Percentiles rank a stretch among this genome's conserved stretches.
These are phyloP conservation scores for Cacatua alba DNA, from an alignment of 2,113 vertebrate species.

Conservation along the genomic window DNA sequence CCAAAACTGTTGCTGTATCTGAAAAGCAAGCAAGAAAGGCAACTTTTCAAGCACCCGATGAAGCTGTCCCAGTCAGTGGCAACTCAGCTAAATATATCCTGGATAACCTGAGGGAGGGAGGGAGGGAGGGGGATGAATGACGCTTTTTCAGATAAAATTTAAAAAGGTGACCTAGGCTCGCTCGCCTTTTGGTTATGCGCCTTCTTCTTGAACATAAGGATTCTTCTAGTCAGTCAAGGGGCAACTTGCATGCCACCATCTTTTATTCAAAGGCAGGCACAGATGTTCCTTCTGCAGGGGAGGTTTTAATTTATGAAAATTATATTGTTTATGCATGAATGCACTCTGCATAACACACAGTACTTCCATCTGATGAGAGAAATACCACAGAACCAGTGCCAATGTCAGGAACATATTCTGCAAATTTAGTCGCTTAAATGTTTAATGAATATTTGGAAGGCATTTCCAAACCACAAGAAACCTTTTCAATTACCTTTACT, in stretches of 20 bases:
- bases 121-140: not conserved
- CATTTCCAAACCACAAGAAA: constrained; percentile 77
- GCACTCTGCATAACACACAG: constrained; percentile 85
- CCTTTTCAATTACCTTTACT: constrained; percentile 70
- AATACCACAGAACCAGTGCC: constrained; percentile 80
- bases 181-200: not conserved
- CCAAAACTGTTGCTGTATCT: constrained; percentile 1
- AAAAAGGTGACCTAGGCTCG: not conserved
- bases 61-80: not conserved
- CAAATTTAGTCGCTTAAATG: constrained; percentile 84
- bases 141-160: not conserved
- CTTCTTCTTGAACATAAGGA: constrained; percentile 64
- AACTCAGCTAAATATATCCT: not conserved
- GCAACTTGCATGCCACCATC: constrained; percentile 85
- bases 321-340: constrained; percentile 94
- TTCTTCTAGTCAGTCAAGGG: constrained; percentile 82
- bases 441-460: constrained; percentile 85
- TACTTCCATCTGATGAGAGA: constrained; percentile 85
- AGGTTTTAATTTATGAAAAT: constrained; percentile 97
- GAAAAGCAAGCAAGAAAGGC: not conserved
- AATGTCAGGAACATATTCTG: constrained; percentile 84
- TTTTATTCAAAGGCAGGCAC: constrained; percentile 91
- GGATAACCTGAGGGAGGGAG: not conserved
- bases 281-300: constrained; percentile 93
- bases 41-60: not conserved